A percentile compares a stretch with the other conserved stretches of the same genome.
These are phyloP conservation scores for Crocuta crocuta DNA, from an alignment of 2,113 vertebrate species.

Conservation along the genomic window DNA sequence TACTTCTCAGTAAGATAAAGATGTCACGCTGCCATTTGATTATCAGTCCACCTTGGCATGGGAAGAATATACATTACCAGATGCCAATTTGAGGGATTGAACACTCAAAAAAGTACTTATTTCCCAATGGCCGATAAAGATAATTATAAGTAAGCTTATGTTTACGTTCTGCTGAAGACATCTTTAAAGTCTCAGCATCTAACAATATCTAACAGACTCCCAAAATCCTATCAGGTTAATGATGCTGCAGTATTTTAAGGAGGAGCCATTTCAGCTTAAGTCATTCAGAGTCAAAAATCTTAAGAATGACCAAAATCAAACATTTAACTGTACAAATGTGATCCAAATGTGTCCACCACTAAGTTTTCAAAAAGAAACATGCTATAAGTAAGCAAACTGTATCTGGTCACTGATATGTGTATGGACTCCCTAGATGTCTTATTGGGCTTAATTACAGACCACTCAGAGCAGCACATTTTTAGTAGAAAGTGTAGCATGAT, in stretches of 20 bases:
- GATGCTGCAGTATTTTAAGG: background rate
- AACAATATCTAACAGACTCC: conserved; percentile 59
- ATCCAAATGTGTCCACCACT: conserved; percentile 89
- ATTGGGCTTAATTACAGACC: conserved; percentile 88
- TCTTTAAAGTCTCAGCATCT: background rate
- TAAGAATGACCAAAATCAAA: conserved; percentile 89
- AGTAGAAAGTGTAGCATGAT: conserved; percentile 88
- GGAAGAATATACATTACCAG: background rate
- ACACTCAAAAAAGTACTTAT: background rate
- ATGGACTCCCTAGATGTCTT: conserved; percentile 86
- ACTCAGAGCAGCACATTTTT: conserved; percentile 87
- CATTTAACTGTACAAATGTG: conserved; percentile 90
- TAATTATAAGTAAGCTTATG: background rate
- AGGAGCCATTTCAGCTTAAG: conserved; percentile 72
- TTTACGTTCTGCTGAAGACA: conserved; percentile 31
- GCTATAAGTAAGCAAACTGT: conserved; percentile 88
- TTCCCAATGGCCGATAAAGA: conserved; percentile 20
- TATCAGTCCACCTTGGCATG: background rate
- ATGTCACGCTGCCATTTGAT: background rate
- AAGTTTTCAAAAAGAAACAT: conserved; percentile 87
- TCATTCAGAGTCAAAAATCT: conserved; percentile 74
- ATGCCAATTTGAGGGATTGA: conserved; percentile 17
- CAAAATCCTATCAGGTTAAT: background rate
- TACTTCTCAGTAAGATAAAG: conserved; percentile 11
- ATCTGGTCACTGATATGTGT: conserved; percentile 84